Conservation (phyloP, 1,140 invertebrate genomes). For the Ips typographus region DNA sequence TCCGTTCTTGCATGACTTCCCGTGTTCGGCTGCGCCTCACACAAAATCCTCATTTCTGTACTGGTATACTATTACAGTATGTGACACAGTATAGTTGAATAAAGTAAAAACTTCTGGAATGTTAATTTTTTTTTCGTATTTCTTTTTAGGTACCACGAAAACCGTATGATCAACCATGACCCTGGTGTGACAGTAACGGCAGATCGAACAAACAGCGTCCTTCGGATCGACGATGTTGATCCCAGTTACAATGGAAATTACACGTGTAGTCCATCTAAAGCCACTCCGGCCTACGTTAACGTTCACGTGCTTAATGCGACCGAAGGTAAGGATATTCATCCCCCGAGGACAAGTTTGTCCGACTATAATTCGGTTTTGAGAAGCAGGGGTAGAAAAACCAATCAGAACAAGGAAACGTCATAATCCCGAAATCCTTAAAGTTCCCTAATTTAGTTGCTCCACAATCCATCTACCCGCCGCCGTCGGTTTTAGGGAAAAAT, state of each 20-base stretch:
- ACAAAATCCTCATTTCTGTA: no score
- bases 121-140: background rate
- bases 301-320: slow-evolving; percentile 64
- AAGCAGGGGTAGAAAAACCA: background rate
- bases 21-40: no score
- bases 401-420: background rate
- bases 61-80: no score
- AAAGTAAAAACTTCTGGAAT: background rate
- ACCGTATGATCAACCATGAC: slow-evolving; percentile 73
- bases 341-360: background rate
- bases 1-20: no score
- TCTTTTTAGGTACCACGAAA: slow-evolving; percentile 62
- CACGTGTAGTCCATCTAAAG: slow-evolving; percentile 69
- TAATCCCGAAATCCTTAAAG: background rate
- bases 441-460: background rate
- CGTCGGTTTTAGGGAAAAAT: background rate
- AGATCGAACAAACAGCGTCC: slow-evolving; percentile 55
- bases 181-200: slow-evolving; percentile 53
- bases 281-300: slow-evolving; percentile 64
- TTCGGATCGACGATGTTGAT: slow-evolving; percentile 60
- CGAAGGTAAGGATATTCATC: slow-evolving; percentile 42
- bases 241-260: slow-evolving; percentile 64
- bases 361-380: background rate
- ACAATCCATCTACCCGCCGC: background rate
- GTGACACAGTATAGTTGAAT: background rate